Evolutionary conservation across 2,888 invertebrate species (phyloP).

Genomic region (Tricholauxania praeusta): DNA sequence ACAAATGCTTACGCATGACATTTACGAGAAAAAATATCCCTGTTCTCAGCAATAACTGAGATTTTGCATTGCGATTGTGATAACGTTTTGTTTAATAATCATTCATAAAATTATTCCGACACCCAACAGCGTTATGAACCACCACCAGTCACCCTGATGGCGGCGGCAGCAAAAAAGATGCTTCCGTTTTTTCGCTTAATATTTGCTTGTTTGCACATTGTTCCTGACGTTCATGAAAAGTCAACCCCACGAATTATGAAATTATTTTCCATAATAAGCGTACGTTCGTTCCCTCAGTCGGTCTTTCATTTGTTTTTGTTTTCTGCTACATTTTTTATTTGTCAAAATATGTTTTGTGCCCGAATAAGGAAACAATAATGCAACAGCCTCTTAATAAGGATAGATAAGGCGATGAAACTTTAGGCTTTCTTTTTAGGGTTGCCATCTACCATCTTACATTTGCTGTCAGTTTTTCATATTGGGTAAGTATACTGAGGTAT

Average conservation of each 20-base stretch:
- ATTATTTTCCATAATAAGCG: slow-evolving; percentile 67
- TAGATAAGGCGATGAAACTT: slow-evolving; percentile 1
- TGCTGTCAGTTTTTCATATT: no score
- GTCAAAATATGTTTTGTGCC: slow-evolving; percentile 36
- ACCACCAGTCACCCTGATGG: slow-evolving; percentile 17
- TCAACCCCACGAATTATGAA: slow-evolving; percentile 67
- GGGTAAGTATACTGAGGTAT: no score
- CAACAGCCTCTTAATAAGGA: neutral
- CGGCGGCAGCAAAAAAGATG: slow-evolving; percentile 3
- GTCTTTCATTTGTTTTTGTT: slow-evolving; percentile 38
- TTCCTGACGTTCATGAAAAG: slow-evolving; percentile 37
- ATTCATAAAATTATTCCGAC: slow-evolving; percentile 62
- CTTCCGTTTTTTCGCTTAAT: slow-evolving; percentile 36
- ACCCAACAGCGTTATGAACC: slow-evolving; percentile 46
- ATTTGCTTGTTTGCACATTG: slow-evolving; percentile 53
- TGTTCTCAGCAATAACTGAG: no score
- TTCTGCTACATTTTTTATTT: slow-evolving; percentile 29
- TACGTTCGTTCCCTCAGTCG: slow-evolving; percentile 44
- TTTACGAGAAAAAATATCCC: neutral
- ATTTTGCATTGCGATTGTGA: slow-evolving; percentile 14
- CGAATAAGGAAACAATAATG: slow-evolving; percentile 18
- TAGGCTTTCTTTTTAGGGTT: no score
- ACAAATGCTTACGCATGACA: slow-evolving; percentile 45
- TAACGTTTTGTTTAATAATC: slow-evolving; percentile 48
- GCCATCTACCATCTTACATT: no score